Base-by-base conservation (phyloP, 2,888 invertebrate species). In the Scaptomyza caliginosa region DNA sequence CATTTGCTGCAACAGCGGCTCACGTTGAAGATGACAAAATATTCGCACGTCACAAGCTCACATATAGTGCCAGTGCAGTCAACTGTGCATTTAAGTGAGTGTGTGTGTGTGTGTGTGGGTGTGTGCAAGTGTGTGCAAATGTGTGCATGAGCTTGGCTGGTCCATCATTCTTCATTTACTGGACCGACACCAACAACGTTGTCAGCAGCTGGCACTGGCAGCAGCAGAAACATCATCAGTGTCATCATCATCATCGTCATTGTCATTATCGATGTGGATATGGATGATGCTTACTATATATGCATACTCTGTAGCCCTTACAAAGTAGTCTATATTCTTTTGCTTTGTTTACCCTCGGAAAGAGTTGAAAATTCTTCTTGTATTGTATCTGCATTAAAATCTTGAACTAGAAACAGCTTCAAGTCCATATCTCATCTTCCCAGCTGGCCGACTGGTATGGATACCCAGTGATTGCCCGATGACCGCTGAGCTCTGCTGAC, bases 81-180 rank as follows among this genome's bases (percentile, higher is more conserved):
- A 59, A 45, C 66, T 54, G 49, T 52, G 42, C 38, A 4, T 52
- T 52, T 17, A 17, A 39, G 28, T 30, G 30, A 4, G 38, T 26
- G 49, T 11, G 40, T 24, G 34, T 34, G 63, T 54, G 49, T 32
- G 30, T 21, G 42, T 17, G n/a, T n/a, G 19, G 6, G 26, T 16
- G 46, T 17, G 43, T 36, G 38, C 30, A 32, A 34, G 42, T 49
- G 39, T 39, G 60, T 26, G 51, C n/a, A n/a, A n/a, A n/a, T 59
- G 52, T 26, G 45, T 32, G 36, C 3, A 32, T 16, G 59, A 50
- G 59, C 60, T 42, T 67, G 63, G 70, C 52, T 73, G 73, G 69
- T 83, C 76, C 84, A 85, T 85, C 84, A 85, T 83, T 85, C 84
- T 85, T 85, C 88, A 85, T 85, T 88, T 85, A 77, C 75, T 87